A percentile compares a stretch with the other conserved stretches of the same genome.
Conservation (phyloP, 2,888 invertebrate genomes). For the Geotrupes spiniger region DNA sequence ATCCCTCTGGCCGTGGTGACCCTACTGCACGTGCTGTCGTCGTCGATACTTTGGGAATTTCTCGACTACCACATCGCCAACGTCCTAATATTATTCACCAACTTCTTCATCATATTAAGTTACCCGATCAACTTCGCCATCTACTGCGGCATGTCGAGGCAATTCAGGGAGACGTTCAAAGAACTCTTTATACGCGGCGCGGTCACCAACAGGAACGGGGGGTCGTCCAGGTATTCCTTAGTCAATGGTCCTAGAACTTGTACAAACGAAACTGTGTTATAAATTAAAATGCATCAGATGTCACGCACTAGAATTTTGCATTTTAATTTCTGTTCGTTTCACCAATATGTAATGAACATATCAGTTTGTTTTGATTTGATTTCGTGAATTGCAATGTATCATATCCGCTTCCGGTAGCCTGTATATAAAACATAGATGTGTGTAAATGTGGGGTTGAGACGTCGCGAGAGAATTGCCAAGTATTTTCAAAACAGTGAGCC, state of each 20-base stretch:
- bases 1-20: constrained; percentile 83
- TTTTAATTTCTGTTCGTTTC: background rate
- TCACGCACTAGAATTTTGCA: background rate
- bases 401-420: background rate
- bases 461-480: constrained; percentile 29
- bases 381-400: background rate
- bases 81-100: constrained; percentile 76
- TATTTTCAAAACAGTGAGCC: constrained; percentile 43
- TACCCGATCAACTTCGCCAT: constrained; percentile 95
- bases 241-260: constrained; percentile 81
- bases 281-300: constrained; percentile 38
- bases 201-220: constrained; percentile 62
- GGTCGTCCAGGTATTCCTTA: constrained; percentile 74
- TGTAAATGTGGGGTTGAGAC: constrained; percentile 1
- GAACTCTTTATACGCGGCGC: constrained; percentile 68
- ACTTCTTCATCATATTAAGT: constrained; percentile 87
- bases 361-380: constrained; percentile 5
- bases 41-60: constrained; percentile 64
- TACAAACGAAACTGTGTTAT: constrained; percentile 80
- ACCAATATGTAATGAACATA: background rate
- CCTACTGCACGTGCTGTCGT: constrained; percentile 77
- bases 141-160: constrained; percentile 93
- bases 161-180: constrained; percentile 91
- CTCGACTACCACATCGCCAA: constrained; percentile 77
- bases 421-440: constrained; percentile 8